Evolutionary conservation across 2,113 vertebrate genomes (phyloP).

Genomic region (Numenius arquata): DNA sequence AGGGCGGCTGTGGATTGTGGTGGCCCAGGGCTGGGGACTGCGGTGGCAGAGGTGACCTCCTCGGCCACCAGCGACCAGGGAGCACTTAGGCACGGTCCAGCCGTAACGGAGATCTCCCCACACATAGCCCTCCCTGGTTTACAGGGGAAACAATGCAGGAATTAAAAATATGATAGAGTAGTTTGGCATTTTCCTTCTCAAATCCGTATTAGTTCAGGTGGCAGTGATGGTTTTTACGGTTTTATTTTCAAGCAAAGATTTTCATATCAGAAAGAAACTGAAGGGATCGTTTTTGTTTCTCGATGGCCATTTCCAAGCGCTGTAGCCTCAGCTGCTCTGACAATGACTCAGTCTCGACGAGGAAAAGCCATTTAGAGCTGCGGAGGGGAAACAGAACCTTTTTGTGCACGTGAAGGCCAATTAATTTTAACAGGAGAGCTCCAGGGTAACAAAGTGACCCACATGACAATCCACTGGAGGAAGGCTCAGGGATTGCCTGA

Average conservation of each 20-base stretch:
- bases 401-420: background rate
- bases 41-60: background rate
- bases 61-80: background rate
- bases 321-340: background rate
- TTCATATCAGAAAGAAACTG: background rate
- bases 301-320: slow-evolving; percentile 7
- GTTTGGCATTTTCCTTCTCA: background rate
- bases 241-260: background rate
- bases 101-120: background rate
- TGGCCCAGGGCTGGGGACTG: background rate
- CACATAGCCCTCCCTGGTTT: background rate
- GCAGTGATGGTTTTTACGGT: background rate
- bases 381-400: background rate
- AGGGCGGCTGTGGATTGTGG: background rate
- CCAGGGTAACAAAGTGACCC: background rate
- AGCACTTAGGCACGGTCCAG: background rate
- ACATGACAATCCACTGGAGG: background rate
- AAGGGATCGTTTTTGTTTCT: background rate
- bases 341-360: background rate
- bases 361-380: slow-evolving; percentile 25
- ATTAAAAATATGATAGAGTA: background rate
- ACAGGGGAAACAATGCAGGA: background rate
- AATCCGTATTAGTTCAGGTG: background rate
- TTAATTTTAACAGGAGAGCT: slow-evolving; percentile 6
- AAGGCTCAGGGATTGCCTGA: background rate